These are phyloP conservation scores for Sepiola atlantica DNA, from an alignment of 2,888 invertebrate genomes.

Conservation along the genomic window DNA sequence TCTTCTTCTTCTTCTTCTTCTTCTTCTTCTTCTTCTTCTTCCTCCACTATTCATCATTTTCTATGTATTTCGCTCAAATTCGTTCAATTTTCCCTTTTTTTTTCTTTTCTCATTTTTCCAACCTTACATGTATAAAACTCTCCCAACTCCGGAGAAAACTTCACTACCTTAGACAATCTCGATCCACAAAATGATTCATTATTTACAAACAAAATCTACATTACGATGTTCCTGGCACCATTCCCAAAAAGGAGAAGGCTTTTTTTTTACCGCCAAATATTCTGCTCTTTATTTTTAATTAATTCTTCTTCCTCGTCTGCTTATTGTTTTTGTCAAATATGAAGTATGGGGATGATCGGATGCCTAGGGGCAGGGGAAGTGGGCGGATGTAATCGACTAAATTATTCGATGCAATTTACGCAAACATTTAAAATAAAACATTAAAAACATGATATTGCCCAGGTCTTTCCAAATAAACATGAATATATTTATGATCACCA, in stretches of 20 bases:
- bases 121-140: background rate
- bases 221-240: background rate
- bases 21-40: background rate
- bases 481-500: too few relatives aligned
- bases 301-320: background rate
- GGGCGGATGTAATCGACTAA: background rate
- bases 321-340: conserved; percentile 32
- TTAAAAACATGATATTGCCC: background rate
- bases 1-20: background rate
- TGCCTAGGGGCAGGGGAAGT: too few relatives aligned
- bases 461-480: background rate
- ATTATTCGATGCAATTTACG: background rate
- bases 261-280: background rate
- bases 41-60: background rate
- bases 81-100: background rate
- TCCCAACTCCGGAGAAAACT: too few relatives aligned
- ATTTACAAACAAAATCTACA: background rate
- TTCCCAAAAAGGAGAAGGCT: background rate
- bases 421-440: background rate
- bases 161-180: background rate
- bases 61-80: too few relatives aligned
- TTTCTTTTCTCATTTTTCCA: background rate
- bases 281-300: conserved; percentile 8
- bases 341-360: background rate
- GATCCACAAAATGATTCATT: background rate